phyloP scores from a whole-genome alignment of 2,113 vertebrate genomes.

The Asarcornis scutulata region DNA sequence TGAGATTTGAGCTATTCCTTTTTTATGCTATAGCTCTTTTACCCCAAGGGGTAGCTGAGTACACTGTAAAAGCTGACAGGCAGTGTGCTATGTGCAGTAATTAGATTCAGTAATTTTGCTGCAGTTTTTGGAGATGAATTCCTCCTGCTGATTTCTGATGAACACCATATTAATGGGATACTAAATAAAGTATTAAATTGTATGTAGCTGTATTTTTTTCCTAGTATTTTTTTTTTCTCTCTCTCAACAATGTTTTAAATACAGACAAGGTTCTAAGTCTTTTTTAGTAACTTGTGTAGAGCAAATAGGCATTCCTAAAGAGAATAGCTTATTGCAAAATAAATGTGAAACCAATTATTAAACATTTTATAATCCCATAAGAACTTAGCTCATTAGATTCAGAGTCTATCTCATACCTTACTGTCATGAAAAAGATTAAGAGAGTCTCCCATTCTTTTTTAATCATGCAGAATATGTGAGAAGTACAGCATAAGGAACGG shows the following conservation, averaged over 20 bases:
- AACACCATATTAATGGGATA: conserved; percentile 7
- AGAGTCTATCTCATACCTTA: fast-evolving
- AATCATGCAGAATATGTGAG: neutral
- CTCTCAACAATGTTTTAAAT: conserved; percentile 2
- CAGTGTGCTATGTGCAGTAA: neutral
- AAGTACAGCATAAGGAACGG: neutral
- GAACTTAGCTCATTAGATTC: neutral
- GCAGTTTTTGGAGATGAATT: conserved; percentile 15
- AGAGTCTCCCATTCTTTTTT: neutral
- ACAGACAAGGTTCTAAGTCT: neutral
- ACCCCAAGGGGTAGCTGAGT: neutral
- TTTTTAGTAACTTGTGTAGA: neutral
- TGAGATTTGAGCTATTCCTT: neutral
- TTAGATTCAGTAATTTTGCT: neutral
- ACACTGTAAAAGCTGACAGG: neutral
- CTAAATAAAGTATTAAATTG: neutral
- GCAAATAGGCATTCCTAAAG: neutral
- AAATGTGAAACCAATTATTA: neutral
- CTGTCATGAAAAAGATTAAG: neutral
- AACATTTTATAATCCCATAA: neutral
- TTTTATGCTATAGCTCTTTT: neutral
- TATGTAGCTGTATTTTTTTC: neutral
- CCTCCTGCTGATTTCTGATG: conserved; percentile 18
- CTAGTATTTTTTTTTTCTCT: neutral
- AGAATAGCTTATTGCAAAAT: neutral